Evolutionary conservation across 2,797 vertebrate species (phyloP), one percentile per base, ranked within the genome.

Genomic region (Allobates femoralis): DNA sequence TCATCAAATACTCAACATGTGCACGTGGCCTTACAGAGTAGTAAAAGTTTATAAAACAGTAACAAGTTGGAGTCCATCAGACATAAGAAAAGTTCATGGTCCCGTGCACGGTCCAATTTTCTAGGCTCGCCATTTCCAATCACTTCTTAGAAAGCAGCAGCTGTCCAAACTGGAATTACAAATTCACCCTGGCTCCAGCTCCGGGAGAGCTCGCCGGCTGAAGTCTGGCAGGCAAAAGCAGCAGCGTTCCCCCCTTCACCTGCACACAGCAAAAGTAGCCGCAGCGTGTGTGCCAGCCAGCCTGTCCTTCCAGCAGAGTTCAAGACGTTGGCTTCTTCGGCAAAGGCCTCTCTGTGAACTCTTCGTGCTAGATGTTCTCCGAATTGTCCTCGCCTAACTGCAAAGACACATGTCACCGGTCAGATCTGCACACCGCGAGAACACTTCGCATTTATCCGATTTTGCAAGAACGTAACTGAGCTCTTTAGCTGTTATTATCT

Each of bases 91-190:
- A 75, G 37, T 46, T 71, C 32, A 23, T n/a, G 19, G 3, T 21
- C 34, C 34, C 2, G 32, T 21, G 8, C 8, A n/a, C 34, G 3
- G 16, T 34, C 7, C 18, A 37, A 32, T 18, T 34, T 37, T 71
- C 34, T 21, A 19, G 5, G 12, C 60, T 62, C 60, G 26, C 30
- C 66, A 34, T 69, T 69, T 71, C 10, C 26, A 16, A 23, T 62
- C 32, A 51, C 62, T 81, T 81, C 62, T 51, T 81, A 67, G 79
- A 81, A 81, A 81, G 79, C 79, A 81, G 60, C 41, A 66, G 77
- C 37, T 21, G 34, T 79, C 78, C 55, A 46, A 79, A 60, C 34
- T 46, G 62, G 78, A 80, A 81, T 51, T 23, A 81, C 28, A 7
- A 23, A 23, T 66, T 51, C 18, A 15, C 15, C 32, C 26, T 81